phyloP scores from a whole-genome alignment of 2,888 invertebrate genomes.

The Timema cristinae region DNA sequence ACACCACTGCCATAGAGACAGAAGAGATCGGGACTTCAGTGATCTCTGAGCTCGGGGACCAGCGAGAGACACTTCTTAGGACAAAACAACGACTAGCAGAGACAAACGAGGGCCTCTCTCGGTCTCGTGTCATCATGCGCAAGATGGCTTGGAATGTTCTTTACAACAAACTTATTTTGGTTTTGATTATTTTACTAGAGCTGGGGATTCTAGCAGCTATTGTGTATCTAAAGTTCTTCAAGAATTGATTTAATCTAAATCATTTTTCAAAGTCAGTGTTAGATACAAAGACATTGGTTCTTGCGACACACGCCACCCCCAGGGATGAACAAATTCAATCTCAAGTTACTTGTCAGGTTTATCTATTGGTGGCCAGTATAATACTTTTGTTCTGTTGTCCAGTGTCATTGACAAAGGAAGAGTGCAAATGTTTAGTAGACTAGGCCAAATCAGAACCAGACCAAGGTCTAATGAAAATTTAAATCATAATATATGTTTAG shows the following conservation, averaged over 20 bases:
- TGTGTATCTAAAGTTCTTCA: constrained; percentile 60
- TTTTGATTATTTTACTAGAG: constrained; percentile 70
- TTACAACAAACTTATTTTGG: constrained; percentile 69
- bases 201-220: constrained; percentile 58
- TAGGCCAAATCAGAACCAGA: no score
- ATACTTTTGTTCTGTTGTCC: no score
- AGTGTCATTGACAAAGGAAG: no score
- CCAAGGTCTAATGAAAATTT: no score
- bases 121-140: constrained; percentile 59
- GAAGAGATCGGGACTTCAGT: constrained; percentile 75
- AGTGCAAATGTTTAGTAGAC: no score
- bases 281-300: no score
- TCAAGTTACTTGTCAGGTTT: no score
- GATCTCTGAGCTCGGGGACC: constrained; percentile 68
- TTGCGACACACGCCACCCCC: no score
- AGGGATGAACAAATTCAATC: no score
- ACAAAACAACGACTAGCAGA: constrained; percentile 62
- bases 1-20: constrained; percentile 72
- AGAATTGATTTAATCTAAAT: constrained; percentile 25
- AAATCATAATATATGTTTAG: no score
- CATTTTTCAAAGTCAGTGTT: no score
- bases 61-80: constrained; percentile 68
- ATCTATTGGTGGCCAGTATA: no score
- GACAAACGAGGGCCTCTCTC: constrained; percentile 66
- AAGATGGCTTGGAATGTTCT: constrained; percentile 65